Evolutionary conservation across 2,113 vertebrate species (phyloP), one percentile per base, ranked within the genome.

Genomic region (Cyphomyrus plagiostoma): DNA sequence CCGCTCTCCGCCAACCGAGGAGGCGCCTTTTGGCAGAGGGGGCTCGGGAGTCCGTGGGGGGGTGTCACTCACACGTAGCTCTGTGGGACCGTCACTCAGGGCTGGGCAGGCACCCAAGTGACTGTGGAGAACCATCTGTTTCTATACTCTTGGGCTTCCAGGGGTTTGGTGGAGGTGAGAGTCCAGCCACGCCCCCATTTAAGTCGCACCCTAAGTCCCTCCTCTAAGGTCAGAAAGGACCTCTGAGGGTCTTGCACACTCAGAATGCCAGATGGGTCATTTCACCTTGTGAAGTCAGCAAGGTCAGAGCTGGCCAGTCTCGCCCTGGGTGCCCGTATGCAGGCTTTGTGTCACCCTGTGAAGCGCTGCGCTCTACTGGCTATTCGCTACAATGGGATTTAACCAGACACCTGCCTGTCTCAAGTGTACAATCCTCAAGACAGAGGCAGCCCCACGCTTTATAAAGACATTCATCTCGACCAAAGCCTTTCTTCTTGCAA

Each of bases 121-220:
- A 96, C 92, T 92, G 90, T 94, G 92, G 95, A 93, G 94, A 93
- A 95, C 95, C 96, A 96, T 96, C 95, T 96, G 96, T 93, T 91
- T 66, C 58, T 39, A 70, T 88, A 45, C 90, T 70, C 66, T 66
- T 66, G 89, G 90, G 91, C 94, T 56, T 92, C 86, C 92, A 89
- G 90, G 89, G 83, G 89, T 86, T 66, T 92, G 92, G 89, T 88
- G 91, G 92, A 26, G 74, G 86, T 91, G 89, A 89, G 66, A 88
- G 86, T 90, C 87, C 13, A 87, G 66, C 21, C 13, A 70, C 42
- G 49, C 82, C 19, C 88, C 35, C 74, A 42, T 23, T 10, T 84
- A 45, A 84, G 86, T 53, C 80, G 91, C 53, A 7, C 80, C 82
- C 83, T 35, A 88, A 85, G 70, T 49, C 21, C 53, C 90, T 80